Percentiles rank a stretch among this genome's conserved stretches.
Evolutionary conservation across 2,888 invertebrate species (phyloP).

Genomic region (Xestobium rufovillosum): DNA sequence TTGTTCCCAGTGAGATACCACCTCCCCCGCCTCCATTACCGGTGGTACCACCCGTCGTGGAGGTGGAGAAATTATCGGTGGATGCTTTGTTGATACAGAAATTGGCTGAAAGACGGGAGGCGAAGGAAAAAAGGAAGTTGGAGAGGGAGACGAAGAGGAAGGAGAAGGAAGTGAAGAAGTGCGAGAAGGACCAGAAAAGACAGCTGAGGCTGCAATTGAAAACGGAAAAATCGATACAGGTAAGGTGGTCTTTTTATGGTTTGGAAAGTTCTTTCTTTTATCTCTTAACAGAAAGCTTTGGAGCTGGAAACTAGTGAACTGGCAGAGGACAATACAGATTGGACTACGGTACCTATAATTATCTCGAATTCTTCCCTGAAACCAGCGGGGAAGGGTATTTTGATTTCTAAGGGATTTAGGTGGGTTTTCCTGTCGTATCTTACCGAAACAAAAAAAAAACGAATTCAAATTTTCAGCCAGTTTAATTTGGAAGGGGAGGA

Average conservation of each 20-base stretch:
- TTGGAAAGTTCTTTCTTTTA: neutral
- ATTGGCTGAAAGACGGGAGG: conserved; percentile 35
- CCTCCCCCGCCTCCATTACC: conserved; percentile 8
- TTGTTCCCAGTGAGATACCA: conserved; percentile 43
- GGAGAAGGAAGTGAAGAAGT: conserved; percentile 38
- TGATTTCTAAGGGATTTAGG: conserved; percentile 49
- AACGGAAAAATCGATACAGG: conserved; percentile 43
- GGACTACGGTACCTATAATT: conserved; percentile 34
- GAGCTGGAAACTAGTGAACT: conserved; percentile 26
- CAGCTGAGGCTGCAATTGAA: conserved; percentile 37
- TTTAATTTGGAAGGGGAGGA: too few species aligned
- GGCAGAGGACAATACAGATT: conserved; percentile 26
- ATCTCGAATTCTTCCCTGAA: conserved; percentile 35
- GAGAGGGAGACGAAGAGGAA: conserved; percentile 38
- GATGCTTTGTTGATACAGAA: conserved; percentile 35
- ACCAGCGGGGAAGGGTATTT: conserved; percentile 49
- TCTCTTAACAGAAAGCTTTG: neutral
- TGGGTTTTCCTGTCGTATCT: conserved; percentile 24
- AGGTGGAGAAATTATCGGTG: conserved; percentile 27
- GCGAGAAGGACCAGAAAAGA: conserved; percentile 38
- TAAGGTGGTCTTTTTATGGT: conserved; percentile 20
- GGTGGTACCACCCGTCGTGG: neutral
- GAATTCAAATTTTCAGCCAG: too few species aligned
- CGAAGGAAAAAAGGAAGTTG: conserved; percentile 35
- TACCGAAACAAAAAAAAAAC: too few species aligned